These are phyloP conservation scores for western clawed frog (Xenopus tropicalis) DNA, from an alignment of 2,113 vertebrate species.

Conservation along the genomic window DNA sequence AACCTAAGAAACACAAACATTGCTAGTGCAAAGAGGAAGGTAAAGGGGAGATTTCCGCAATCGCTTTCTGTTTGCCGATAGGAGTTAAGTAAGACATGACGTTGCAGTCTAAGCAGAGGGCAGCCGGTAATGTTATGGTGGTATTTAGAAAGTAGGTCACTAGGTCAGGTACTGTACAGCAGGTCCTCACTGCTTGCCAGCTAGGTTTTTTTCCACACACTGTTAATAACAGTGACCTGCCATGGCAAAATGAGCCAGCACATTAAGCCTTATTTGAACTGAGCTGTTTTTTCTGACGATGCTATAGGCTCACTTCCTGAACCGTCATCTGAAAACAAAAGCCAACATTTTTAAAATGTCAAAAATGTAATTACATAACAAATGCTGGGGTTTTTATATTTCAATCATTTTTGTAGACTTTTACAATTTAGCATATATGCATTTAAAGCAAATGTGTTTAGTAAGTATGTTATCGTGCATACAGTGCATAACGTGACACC, in stretches of 20 bases:
- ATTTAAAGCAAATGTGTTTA: too few relatives aligned
- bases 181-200: slow-evolving; percentile 80
- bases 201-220: slow-evolving; percentile 53
- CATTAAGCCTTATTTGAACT: slow-evolving; percentile 23
- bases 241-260: slow-evolving; percentile 71
- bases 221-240: slow-evolving; percentile 78
- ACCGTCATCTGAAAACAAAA: too few relatives aligned
- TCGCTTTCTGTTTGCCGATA: slow-evolving; percentile 40
- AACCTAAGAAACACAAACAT: too few relatives aligned
- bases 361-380: too few relatives aligned
- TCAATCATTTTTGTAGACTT: too few relatives aligned
- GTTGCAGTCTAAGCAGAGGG: slow-evolving; percentile 57
- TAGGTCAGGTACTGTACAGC: slow-evolving; percentile 80
- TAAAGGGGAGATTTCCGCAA: slow-evolving; percentile 16
- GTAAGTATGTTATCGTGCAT: too few relatives aligned
- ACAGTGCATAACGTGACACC: too few relatives aligned
- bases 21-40: too few relatives aligned
- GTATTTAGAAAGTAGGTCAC: slow-evolving; percentile 86
- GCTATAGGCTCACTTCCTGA: not conserved
- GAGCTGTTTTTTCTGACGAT: slow-evolving; percentile 23
- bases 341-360: too few relatives aligned
- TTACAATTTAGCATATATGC: too few relatives aligned
- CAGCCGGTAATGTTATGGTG: slow-evolving; percentile 71
- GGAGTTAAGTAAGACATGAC: slow-evolving; percentile 80
- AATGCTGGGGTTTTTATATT: too few relatives aligned